These are phyloP conservation scores for Eurosta solidaginis DNA, from an alignment of 1,140 invertebrate genomes.

Conservation along the genomic window DNA sequence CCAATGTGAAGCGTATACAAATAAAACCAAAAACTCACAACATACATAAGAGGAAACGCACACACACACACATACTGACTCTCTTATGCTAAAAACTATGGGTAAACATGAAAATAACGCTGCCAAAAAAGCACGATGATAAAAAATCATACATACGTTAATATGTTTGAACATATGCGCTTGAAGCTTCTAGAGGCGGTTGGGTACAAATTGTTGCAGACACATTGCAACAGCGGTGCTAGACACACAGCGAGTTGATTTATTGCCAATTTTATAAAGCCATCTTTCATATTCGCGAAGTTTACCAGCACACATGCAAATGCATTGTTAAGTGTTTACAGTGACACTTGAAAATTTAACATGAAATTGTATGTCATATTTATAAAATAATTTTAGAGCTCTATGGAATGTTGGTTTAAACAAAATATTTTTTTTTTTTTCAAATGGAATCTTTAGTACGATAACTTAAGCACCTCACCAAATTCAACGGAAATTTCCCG, in stretches of 20 bases:
- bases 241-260: conserved; percentile 10
- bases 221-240: not conserved
- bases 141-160: too few relatives aligned
- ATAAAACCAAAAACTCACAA: not conserved
- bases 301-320: too few relatives aligned
- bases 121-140: not conserved
- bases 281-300: not conserved
- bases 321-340: not conserved
- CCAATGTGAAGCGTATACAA: too few relatives aligned
- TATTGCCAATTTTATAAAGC: conserved; percentile 23
- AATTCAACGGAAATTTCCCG: too few relatives aligned
- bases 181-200: not conserved
- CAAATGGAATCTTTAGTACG: too few relatives aligned
- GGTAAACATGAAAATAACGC: not conserved
- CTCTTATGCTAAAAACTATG: not conserved
- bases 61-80: not conserved
- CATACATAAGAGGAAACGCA: not conserved
- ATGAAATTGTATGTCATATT: too few relatives aligned
- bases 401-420: too few relatives aligned
- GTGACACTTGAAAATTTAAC: not conserved
- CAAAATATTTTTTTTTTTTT: too few relatives aligned
- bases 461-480: too few relatives aligned
- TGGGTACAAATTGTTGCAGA: not conserved
- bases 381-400: too few relatives aligned
- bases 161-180: too few relatives aligned